Conservation (phyloP, 2,113 vertebrate genomes). For the Lepus americanus region DNA sequence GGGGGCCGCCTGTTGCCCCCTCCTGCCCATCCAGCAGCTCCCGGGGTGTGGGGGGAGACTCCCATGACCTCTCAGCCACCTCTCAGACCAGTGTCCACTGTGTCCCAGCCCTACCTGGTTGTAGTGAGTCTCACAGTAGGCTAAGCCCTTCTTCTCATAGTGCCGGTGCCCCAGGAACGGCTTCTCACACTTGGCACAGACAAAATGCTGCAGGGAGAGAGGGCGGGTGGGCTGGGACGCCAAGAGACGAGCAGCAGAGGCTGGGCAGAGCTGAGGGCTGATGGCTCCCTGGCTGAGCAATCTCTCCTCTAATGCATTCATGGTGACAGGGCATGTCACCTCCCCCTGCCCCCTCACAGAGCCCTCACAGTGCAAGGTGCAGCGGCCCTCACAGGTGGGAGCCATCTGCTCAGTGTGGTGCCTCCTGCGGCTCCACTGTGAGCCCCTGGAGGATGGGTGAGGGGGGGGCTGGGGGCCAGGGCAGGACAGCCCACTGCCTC, state of each 20-base stretch:
- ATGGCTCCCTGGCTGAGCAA: neutral
- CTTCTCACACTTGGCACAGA: slow-evolving; percentile 91
- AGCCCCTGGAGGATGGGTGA: too few species aligned
- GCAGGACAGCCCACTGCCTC: neutral
- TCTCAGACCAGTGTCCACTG: accelerated
- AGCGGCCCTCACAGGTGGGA: accelerated
- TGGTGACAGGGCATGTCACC: accelerated
- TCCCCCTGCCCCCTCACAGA: neutral
- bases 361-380: too few species aligned
- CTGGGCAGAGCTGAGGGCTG: neutral
- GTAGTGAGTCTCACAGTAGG: slow-evolving; percentile 91
- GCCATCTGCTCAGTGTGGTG: neutral
- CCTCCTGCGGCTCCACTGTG: neutral
- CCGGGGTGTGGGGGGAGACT: too few species aligned
- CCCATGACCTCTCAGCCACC: too few species aligned
- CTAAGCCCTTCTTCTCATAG: slow-evolving; percentile 91
- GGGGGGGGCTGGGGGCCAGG: neutral
- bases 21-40: neutral
- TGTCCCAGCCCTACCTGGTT: slow-evolving; percentile 86
- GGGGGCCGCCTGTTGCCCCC: neutral
- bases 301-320: accelerated
- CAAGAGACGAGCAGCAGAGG: neutral
- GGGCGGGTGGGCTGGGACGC: accelerated
- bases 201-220: slow-evolving; percentile 86
- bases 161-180: slow-evolving; percentile 90